Evolutionary conservation across 2,888 invertebrate species (phyloP).

Genomic region (Strigamia maritima): DNA sequence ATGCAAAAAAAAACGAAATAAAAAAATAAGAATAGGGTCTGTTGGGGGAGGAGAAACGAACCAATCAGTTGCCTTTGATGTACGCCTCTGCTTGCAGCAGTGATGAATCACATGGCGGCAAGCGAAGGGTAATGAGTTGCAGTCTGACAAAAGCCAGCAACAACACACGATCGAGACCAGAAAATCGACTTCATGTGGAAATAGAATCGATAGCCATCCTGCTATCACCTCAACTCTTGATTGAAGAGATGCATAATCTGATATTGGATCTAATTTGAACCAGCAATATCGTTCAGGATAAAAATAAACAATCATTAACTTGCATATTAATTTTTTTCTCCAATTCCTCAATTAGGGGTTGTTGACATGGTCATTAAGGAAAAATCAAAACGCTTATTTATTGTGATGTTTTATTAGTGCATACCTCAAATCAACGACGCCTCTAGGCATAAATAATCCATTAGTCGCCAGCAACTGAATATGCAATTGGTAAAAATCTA

Average conservation of each 20-base stretch:
- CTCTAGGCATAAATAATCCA: slow-evolving; percentile 18
- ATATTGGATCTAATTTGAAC: background rate
- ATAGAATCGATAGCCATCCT: background rate
- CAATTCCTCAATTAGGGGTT: background rate
- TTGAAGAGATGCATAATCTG: slow-evolving; percentile 1
- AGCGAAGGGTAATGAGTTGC: slow-evolving; percentile 11
- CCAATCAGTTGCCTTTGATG: slow-evolving; percentile 26
- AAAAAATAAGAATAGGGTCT: background rate
- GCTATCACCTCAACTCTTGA: background rate
- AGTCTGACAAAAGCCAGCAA: slow-evolving; percentile 19
- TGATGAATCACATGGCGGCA: slow-evolving; percentile 32
- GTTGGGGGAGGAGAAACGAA: background rate
- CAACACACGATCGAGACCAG: slow-evolving; percentile 7
- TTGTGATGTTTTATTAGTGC: background rate
- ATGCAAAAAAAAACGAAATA: background rate
- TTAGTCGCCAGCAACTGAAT: slow-evolving; percentile 21
- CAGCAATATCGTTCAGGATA: background rate
- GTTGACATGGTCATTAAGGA: background rate
- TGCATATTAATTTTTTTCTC: background rate
- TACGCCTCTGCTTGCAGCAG: slow-evolving; percentile 28
- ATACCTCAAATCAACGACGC: background rate
- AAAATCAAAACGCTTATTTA: background rate
- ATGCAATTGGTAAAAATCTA: slow-evolving; percentile 23
- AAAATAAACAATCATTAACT: background rate
- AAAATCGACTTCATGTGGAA: background rate